Conservation (phyloP, 64 coral and sea anemone species). For the Cladopsammia gracilis region DNA sequence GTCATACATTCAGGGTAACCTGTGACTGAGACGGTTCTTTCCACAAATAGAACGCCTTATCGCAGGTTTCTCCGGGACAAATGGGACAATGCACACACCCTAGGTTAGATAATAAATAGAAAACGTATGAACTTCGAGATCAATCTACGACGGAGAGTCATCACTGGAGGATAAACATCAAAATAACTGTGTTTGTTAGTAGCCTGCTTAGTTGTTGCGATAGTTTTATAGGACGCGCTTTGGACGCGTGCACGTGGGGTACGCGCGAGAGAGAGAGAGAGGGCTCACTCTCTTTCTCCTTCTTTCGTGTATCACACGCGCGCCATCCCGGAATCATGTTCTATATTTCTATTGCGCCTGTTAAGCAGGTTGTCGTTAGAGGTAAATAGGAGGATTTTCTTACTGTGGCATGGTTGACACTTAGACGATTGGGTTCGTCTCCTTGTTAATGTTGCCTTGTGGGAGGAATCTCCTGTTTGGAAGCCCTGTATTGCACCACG, state of each 20-base stretch:
- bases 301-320: no score
- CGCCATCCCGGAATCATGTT: no score
- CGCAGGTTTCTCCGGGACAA: background rate
- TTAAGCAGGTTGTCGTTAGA: background rate
- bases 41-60: background rate
- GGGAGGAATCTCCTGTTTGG: background rate
- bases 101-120: background rate
- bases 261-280: no score
- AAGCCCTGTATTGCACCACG: background rate
- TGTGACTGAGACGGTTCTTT: background rate
- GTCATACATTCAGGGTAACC: background rate
- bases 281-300: no score
- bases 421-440: background rate
- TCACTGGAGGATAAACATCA: background rate
- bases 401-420: background rate
- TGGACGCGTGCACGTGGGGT: no score
- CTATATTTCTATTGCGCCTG: no score
- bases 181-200: background rate
- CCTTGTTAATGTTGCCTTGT: slow-evolving; percentile 1
- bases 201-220: background rate
- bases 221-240: background rate
- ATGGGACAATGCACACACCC: slow-evolving; percentile 20
- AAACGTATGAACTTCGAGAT: background rate
- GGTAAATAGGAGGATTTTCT: background rate
- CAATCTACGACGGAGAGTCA: background rate